Conservation (phyloP, 2,797 vertebrate species). For the Oreortyx pictus region DNA sequence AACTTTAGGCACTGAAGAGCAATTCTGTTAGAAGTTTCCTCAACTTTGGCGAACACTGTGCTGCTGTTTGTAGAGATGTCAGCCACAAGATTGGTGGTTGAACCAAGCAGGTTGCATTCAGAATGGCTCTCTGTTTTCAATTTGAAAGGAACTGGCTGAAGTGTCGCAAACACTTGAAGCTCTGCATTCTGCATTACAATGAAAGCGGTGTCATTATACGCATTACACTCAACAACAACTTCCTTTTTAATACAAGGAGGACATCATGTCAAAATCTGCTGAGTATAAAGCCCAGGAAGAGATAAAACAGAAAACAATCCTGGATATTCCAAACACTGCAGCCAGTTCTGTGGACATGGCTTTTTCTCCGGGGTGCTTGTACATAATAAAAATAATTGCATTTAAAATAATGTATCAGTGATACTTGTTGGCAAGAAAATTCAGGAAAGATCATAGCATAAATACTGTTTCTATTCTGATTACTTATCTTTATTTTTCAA, state of each 20-base stretch:
- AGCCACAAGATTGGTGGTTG: constrained; percentile 72
- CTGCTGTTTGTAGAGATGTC: constrained; percentile 76
- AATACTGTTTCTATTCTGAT: neutral
- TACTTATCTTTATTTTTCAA: neutral
- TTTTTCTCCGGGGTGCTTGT: neutral
- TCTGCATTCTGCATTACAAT: constrained; percentile 77
- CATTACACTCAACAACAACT: constrained; percentile 54
- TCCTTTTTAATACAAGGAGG: constrained; percentile 56
- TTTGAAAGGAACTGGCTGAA: constrained; percentile 76
- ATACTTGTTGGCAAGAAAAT: constrained; percentile 7
- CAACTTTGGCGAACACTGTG: constrained; percentile 72
- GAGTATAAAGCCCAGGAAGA: constrained; percentile 44
- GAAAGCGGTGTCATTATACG: constrained; percentile 67
- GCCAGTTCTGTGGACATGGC: neutral
- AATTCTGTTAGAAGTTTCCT: constrained; percentile 72
- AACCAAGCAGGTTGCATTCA: constrained; percentile 71
- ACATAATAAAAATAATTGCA: constrained; percentile 15
- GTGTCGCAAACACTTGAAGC: constrained; percentile 76
- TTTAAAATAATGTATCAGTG: constrained; percentile 19
- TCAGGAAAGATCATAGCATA: neutral
- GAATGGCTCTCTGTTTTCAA: constrained; percentile 74
- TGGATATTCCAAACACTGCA: neutral
- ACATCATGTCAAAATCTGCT: constrained; percentile 65
- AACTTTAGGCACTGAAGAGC: constrained; percentile 60
- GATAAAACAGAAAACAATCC: neutral